These are phyloP conservation scores for Rhagium mordax DNA, from an alignment of 2,888 invertebrate species.

Conservation along the genomic window DNA sequence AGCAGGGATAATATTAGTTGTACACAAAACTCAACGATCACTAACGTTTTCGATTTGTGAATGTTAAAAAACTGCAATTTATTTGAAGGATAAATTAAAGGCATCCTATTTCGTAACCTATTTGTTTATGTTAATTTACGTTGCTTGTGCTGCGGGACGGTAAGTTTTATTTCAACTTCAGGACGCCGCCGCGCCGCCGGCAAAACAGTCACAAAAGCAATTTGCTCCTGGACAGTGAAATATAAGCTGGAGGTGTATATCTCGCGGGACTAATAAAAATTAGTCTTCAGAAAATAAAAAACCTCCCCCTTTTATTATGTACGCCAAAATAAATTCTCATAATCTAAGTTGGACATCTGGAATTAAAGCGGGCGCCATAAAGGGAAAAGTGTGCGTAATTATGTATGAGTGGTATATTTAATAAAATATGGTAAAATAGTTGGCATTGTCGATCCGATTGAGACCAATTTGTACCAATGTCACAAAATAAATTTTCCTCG, in stretches of 20 bases:
- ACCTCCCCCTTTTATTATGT: background rate
- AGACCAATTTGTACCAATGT: too few species aligned
- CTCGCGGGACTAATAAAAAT: constrained; percentile 20
- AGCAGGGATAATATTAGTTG: too few species aligned
- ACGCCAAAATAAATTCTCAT: background rate
- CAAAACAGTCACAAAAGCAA: constrained; percentile 12
- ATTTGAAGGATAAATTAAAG: too few species aligned
- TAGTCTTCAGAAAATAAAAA: background rate
- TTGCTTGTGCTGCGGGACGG: too few species aligned
- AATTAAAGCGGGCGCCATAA: background rate
- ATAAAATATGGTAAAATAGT: background rate
- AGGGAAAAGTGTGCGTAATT: background rate
- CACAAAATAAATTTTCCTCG: too few species aligned
- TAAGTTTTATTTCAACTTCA: background rate
- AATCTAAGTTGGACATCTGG: background rate
- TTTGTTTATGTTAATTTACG: too few species aligned
- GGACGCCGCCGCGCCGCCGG: background rate
- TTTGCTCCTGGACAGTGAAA: constrained; percentile 24
- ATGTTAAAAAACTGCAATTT: too few species aligned
- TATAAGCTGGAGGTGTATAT: constrained; percentile 3
- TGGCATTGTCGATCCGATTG: too few species aligned
- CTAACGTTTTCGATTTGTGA: too few species aligned
- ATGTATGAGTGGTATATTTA: background rate
- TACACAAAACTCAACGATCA: too few species aligned
- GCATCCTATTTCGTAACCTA: too few species aligned